These are phyloP conservation scores for Myotis yumanensis DNA, from an alignment of 2,113 vertebrate genomes.

Conservation along the genomic window DNA sequence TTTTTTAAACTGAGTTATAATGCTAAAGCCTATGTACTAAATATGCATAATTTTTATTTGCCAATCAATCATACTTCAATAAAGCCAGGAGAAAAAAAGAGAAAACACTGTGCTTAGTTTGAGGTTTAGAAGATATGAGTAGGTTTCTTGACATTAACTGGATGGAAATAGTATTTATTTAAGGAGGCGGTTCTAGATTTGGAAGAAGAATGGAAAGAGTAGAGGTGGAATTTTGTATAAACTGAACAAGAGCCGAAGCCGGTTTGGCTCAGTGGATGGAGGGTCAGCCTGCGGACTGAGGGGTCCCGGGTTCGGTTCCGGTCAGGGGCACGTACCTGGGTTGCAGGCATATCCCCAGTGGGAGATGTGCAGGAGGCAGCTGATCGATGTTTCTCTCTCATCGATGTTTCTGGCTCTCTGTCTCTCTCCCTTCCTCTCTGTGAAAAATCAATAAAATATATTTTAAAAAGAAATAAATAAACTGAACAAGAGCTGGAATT, in stretches of 20 bases:
- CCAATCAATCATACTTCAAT: not conserved
- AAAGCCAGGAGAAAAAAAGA: not conserved
- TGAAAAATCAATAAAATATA: no score
- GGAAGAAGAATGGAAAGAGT: not conserved
- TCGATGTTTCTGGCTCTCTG: no score
- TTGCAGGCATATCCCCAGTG: no score
- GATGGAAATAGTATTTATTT: not conserved
- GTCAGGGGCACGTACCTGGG: no score
- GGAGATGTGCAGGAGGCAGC: no score
- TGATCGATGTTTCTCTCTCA: no score
- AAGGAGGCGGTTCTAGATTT: not conserved
- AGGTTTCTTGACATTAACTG: not conserved
- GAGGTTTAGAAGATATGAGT: not conserved
- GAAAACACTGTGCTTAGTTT: not conserved
- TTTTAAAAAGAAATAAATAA: no score
- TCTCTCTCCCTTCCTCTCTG: no score
- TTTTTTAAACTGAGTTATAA: not conserved
- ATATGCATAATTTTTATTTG: not conserved
- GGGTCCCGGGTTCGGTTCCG: no score
- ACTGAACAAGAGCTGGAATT: not conserved
- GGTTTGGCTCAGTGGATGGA: no score
- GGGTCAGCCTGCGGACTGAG: no score
- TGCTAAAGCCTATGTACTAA: not conserved
- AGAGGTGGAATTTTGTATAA: not conserved
- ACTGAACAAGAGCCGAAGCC: not conserved